Conservation (phyloP, 2,797 vertebrate genomes). For the Hydrophis major region DNA sequence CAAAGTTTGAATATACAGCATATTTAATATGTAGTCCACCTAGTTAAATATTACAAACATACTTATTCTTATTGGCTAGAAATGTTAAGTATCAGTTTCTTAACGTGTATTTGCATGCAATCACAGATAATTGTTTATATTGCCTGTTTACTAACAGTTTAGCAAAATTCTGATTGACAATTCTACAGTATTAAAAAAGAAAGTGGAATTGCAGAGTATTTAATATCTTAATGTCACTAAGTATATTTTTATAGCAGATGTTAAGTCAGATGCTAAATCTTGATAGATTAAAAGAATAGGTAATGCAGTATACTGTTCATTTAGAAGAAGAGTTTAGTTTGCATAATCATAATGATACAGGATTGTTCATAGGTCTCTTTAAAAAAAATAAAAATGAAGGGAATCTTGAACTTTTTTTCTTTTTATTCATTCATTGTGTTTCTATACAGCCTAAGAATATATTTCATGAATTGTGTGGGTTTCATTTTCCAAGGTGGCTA, state of each 20-base stretch:
- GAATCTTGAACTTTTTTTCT: not conserved
- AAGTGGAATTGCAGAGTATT: not conserved
- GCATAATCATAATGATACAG: not conserved
- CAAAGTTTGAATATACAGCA: not conserved
- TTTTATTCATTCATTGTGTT: not conserved
- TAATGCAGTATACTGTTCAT: not conserved
- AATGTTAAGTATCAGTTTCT: not conserved
- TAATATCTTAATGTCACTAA: not conserved
- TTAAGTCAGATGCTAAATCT: not conserved
- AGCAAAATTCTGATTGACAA: conserved; percentile 16
- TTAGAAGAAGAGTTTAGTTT: not conserved
- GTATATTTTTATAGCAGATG: not conserved
- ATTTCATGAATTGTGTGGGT: not conserved
- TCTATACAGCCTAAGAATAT: not conserved
- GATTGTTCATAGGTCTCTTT: not conserved
- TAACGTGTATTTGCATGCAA: not conserved
- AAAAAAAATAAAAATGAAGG: not conserved
- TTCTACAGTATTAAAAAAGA: conserved; percentile 26
- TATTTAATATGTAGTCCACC: not conserved
- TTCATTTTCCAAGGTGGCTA: not conserved
- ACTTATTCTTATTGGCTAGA: not conserved
- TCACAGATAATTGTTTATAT: not conserved
- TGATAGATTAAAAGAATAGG: not conserved
- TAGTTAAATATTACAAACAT: not conserved
- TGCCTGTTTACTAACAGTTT: not conserved